Conservation (phyloP, 2,113 vertebrate genomes). For the Cervus canadensis region DNA sequence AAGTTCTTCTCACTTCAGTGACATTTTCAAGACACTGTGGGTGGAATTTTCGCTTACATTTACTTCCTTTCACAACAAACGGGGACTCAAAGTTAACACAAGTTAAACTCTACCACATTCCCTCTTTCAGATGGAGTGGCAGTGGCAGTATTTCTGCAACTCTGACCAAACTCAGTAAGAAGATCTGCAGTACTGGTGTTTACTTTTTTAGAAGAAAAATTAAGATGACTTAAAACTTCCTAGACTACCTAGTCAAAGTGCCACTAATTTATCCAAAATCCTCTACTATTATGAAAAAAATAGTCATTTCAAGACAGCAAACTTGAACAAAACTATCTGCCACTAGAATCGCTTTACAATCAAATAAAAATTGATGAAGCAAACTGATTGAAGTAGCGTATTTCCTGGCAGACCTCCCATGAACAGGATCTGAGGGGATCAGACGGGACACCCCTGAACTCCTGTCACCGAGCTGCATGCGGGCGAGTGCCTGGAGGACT, state of each 20-base stretch:
- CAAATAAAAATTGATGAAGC: background rate
- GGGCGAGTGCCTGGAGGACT: background rate
- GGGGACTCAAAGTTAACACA: background rate
- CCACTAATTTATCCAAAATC: background rate
- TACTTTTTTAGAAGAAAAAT: background rate
- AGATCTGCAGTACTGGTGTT: background rate
- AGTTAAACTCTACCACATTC: background rate
- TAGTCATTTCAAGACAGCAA: background rate
- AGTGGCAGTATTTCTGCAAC: no score
- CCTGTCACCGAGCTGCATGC: fast-evolving
- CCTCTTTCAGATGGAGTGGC: background rate
- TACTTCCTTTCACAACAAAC: background rate
- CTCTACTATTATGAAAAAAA: background rate
- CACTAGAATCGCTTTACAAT: background rate
- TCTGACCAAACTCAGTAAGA: background rate
- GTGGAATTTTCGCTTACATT: background rate
- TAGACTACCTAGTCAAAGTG: background rate
- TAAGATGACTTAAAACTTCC: background rate
- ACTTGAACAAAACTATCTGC: background rate
- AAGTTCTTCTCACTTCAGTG: background rate
- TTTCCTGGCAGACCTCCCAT: background rate
- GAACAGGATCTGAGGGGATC: background rate
- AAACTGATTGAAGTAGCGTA: fast-evolving
- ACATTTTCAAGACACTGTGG: background rate
- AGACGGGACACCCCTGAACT: background rate